Percentiles rank a stretch among this genome's conserved stretches.
Evolutionary conservation across 2,113 vertebrate species (phyloP).

Genomic region (Oryzias woworae): DNA sequence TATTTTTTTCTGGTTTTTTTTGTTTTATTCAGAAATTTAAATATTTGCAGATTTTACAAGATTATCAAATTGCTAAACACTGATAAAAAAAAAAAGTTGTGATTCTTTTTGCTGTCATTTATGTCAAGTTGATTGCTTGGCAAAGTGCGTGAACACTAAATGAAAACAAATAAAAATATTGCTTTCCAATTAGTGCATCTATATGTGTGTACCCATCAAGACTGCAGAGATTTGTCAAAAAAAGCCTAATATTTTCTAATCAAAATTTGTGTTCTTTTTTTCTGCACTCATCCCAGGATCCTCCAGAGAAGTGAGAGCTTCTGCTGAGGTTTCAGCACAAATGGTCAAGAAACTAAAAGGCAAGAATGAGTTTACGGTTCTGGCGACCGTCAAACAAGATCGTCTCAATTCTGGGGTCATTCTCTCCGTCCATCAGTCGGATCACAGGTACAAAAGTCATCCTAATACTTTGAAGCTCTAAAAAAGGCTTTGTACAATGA

Average conservation of each 20-base stretch:
- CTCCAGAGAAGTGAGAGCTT: constrained; percentile 88
- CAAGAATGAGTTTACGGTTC: constrained; percentile 91
- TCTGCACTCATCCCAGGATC: constrained; percentile 75
- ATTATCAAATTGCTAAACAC: no score
- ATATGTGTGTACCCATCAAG: no score
- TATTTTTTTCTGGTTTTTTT: no score
- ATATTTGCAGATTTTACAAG: no score
- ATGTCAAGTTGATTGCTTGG: no score
- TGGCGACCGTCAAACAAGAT: constrained; percentile 90
- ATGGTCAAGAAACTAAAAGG: constrained; percentile 93
- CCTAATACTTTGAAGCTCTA: background rate
- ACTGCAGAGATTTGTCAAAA: no score
- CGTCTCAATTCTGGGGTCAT: constrained; percentile 95
- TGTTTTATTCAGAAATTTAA: no score
- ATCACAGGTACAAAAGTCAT: constrained; percentile 82
- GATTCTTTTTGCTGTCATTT: no score
- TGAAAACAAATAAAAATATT: no score
- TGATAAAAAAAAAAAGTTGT: no score
- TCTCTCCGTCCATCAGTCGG: constrained; percentile 91
- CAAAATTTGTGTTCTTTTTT: background rate
- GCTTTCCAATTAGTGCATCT: no score
- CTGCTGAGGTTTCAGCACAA: constrained; percentile 80
- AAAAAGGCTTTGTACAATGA: background rate
- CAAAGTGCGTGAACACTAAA: no score
- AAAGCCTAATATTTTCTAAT: background rate